Conservation (phyloP, 2,888 invertebrate genomes). For the Apamea sordens region DNA sequence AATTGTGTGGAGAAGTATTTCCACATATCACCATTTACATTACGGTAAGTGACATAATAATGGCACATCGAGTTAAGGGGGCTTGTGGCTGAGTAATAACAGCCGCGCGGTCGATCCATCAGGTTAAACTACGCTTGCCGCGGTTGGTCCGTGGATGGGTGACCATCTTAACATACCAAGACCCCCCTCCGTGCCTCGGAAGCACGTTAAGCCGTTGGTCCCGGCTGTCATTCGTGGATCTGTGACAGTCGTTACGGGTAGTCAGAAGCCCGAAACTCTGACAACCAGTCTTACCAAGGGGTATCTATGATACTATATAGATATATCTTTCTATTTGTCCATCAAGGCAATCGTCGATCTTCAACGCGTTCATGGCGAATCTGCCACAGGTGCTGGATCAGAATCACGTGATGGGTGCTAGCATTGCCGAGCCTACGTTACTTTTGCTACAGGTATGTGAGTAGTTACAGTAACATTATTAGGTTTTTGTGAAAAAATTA, state of each 20-base stretch:
- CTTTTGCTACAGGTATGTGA: slow-evolving; percentile 79
- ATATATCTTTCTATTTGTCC: slow-evolving; percentile 57
- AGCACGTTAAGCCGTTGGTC: too few relatives aligned
- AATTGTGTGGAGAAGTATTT: slow-evolving; percentile 97
- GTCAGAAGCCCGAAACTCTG: too few relatives aligned
- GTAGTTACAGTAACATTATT: too few relatives aligned
- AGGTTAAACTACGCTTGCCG: neutral
- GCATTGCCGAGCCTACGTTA: slow-evolving; percentile 96
- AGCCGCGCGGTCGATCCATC: neutral
- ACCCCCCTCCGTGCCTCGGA: too few relatives aligned
- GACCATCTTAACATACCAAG: too few relatives aligned
- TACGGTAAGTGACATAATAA: slow-evolving; percentile 90
- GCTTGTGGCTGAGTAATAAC: neutral
- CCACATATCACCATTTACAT: slow-evolving; percentile 95
- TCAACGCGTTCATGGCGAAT: slow-evolving; percentile 98
- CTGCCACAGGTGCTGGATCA: slow-evolving; percentile 98
- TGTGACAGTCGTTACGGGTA: too few relatives aligned
- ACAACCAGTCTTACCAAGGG: too few relatives aligned
- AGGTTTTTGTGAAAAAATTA: neutral
- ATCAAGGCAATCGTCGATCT: slow-evolving; percentile 96
- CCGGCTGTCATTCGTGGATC: too few relatives aligned
- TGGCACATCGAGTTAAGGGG: neutral
- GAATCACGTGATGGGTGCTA: slow-evolving; percentile 98
- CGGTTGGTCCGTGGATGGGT: neutral
- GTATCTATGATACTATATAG: neutral